Evolutionary conservation across 2,888 invertebrate species (phyloP), one percentile per base, ranked within the genome.

Genomic region (Cerastis leucographa): DNA sequence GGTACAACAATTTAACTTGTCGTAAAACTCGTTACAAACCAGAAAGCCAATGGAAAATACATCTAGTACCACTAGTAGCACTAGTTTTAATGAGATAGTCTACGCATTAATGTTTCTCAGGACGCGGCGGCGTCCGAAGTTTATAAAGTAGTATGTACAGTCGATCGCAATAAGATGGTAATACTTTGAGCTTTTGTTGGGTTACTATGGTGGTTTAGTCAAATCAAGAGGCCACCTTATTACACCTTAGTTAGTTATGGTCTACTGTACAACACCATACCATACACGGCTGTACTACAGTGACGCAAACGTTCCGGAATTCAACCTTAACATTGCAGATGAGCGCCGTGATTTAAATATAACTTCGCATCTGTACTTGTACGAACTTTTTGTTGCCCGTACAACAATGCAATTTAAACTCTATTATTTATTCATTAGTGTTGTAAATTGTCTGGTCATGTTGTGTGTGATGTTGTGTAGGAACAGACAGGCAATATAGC

Each of bases 241-340:
- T 25, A 42, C 40, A 25, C 42, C 22, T n/a, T n/a, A n/a, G n/a
- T 5, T 56, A 25, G 6, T 64, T 19, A 12, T 59, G 19, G 54
- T 44, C 17, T 35, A 56, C 74, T 56, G 80, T 88, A 83, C 83
- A 89, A 87, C 86, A 87, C 90, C 90, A 90, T 91, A 88, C 91
- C 90, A 90, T 91, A 90, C 89, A 90, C 89, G 90, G 86, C 61
- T 87, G 88, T 89, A 85, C 85, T 78, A 82, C 88, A 61, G 71
- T 96, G 96, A 96, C 96, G 96, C 92, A 93, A 92, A 87, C 92
- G 87, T 91, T 92, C 81, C 90, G 95, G 96, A 95, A 96, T 96
- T 95, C 94, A 95, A 95, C 95, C 96, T 96, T 95, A 96, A 95
- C 96, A 95, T 96, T 96, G 92, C 93, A 92, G 94, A 95, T 94